Percentiles rank a stretch among this genome's conserved stretches.
These are phyloP conservation scores for Limonius californicus DNA, from an alignment of 1,140 invertebrate genomes.

Conservation along the genomic window DNA sequence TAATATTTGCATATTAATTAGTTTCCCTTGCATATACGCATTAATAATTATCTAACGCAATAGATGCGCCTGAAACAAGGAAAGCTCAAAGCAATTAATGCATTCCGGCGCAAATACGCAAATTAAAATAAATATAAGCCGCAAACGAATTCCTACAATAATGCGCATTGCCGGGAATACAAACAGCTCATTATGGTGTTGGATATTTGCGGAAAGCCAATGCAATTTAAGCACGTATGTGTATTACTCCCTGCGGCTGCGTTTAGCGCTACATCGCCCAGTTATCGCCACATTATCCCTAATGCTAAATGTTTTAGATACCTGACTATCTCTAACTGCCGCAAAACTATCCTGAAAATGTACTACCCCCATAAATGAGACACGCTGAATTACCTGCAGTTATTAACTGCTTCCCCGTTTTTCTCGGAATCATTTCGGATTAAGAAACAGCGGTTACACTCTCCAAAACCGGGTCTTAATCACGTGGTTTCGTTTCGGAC, in stretches of 20 bases:
- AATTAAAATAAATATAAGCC: no score
- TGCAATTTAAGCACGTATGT: constrained; percentile 21
- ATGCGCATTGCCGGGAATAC: neutral
- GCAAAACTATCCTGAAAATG: constrained; percentile 4
- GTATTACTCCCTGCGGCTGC: constrained; percentile 21
- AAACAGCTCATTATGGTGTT: constrained; percentile 23
- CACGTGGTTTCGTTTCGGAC: no score
- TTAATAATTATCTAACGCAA: no score
- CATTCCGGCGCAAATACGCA: no score
- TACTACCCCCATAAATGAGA: neutral
- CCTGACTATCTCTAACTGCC: constrained; percentile 16
- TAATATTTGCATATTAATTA: no score
- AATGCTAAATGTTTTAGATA: constrained; percentile 29
- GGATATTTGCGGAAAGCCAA: constrained; percentile 22
- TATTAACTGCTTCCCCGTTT: neutral
- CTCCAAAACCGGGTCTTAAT: no score
- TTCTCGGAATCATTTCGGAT: no score
- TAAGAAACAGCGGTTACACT: no score
- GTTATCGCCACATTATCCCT: constrained; percentile 26
- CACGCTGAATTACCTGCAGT: neutral
- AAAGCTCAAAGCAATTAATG: no score
- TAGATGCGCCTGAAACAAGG: no score
- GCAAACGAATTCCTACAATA: no score
- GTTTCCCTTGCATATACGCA: no score
- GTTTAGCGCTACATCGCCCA: constrained; percentile 18